phyloP scores from a whole-genome alignment of 2,113 vertebrate genomes.

The Larimichthys polyactis region DNA sequence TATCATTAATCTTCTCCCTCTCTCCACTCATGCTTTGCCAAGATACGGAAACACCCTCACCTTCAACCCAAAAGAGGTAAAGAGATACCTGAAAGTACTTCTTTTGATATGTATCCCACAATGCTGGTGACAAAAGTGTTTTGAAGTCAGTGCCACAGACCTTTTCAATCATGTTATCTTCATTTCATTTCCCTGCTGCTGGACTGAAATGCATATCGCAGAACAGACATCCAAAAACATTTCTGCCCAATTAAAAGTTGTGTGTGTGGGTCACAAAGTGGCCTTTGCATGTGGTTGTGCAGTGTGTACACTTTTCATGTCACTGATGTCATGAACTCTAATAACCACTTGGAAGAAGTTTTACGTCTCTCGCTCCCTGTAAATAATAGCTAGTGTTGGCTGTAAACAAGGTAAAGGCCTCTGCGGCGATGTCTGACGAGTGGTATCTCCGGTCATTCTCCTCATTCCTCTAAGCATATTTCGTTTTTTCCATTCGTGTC shows the following conservation, averaged over 20 bases:
- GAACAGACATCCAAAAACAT: not conserved
- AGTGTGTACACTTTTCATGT: slow-evolving; percentile 28
- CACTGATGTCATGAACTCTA: slow-evolving; percentile 62
- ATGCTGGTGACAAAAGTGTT: slow-evolving; percentile 74
- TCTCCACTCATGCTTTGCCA: slow-evolving; percentile 78
- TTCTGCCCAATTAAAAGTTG: slow-evolving; percentile 15
- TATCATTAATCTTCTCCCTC: slow-evolving; percentile 83
- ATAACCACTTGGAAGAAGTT: slow-evolving; percentile 67
- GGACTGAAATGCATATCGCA: slow-evolving; percentile 47
- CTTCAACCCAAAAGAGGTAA: slow-evolving; percentile 76
- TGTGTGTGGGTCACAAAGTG: slow-evolving; percentile 18
- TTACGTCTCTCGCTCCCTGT: slow-evolving; percentile 65
- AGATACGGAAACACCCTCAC: slow-evolving; percentile 82
- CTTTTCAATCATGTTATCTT: slow-evolving; percentile 65
- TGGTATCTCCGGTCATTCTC: slow-evolving; percentile 66
- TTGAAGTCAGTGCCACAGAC: slow-evolving; percentile 68
- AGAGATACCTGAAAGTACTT: slow-evolving; percentile 76
- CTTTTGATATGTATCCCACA: slow-evolving; percentile 78
- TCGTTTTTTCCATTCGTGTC: slow-evolving; percentile 36
- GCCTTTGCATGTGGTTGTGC: slow-evolving; percentile 15
- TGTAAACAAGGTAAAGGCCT: slow-evolving; percentile 77
- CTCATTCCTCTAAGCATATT: slow-evolving; percentile 40
- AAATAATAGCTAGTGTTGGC: slow-evolving; percentile 80
- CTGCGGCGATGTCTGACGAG: slow-evolving; percentile 55
- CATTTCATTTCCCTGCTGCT: slow-evolving; percentile 45